These are phyloP conservation scores for Idaea biselata DNA, from an alignment of 2,888 invertebrate species.

Conservation along the genomic window DNA sequence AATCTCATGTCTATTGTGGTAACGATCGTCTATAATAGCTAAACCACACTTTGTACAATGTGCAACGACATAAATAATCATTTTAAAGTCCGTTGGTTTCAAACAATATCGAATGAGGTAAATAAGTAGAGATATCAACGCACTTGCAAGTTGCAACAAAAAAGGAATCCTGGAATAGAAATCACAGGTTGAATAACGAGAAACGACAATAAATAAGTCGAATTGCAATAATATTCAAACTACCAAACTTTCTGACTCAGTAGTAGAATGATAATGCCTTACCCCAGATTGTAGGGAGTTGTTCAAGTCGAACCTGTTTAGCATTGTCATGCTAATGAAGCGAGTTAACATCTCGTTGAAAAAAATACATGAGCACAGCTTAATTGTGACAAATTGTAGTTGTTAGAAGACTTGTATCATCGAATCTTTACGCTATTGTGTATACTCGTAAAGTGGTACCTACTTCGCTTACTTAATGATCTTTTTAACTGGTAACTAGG, in stretches of 20 bases:
- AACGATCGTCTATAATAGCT: background rate
- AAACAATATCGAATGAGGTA: background rate
- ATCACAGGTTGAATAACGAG: background rate
- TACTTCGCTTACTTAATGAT: conserved; percentile 38
- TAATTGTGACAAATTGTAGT: conserved; percentile 49
- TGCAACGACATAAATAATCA: background rate
- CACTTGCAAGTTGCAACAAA: background rate
- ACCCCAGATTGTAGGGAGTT: conserved; percentile 24
- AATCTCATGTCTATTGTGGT: conserved; percentile 10
- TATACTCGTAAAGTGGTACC: conserved; percentile 34
- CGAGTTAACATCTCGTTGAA: conserved; percentile 20
- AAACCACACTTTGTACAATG: background rate
- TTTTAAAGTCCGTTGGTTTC: background rate
- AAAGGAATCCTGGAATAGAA: background rate
- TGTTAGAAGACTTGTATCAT: conserved; percentile 23
- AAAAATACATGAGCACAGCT: conserved; percentile 25
- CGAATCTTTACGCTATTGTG: conserved; percentile 40
- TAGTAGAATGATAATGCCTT: conserved; percentile 33
- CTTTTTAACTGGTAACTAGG: conserved; percentile 37
- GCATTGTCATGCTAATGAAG: conserved; percentile 46
- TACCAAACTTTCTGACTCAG: background rate
- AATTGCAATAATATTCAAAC: background rate
- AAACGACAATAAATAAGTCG: background rate
- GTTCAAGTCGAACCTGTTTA: conserved; percentile 5
- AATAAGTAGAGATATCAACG: background rate